Evolutionary conservation across 2,888 invertebrate genomes (phyloP).

Genomic region (Euphydryas editha): DNA sequence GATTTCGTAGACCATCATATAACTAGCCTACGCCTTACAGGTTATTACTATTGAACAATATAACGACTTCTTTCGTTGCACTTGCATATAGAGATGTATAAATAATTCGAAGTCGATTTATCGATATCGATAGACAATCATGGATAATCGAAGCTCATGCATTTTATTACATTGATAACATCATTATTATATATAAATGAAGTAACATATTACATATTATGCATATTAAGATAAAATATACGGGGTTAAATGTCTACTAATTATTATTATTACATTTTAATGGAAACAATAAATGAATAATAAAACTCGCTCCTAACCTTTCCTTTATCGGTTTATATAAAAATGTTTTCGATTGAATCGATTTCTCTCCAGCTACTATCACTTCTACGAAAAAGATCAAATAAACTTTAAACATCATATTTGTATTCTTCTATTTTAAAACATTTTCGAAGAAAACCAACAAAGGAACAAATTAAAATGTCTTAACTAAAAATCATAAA

Average conservation of each 20-base stretch:
- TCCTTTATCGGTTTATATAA: conserved; percentile 52
- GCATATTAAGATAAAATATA: conserved; percentile 64
- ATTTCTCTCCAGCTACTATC: conserved; percentile 41
- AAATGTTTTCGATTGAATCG: conserved; percentile 47
- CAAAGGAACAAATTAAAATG: conserved; percentile 7
- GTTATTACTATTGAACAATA: not conserved
- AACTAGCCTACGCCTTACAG: not conserved
- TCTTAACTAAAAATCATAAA: conserved; percentile 55
- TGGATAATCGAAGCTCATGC: conserved; percentile 68
- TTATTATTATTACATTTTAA: conserved; percentile 57
- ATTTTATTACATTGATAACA: conserved; percentile 59
- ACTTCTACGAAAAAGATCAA: conserved; percentile 39
- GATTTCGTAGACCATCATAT: not conserved
- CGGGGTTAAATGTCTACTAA: conserved; percentile 56
- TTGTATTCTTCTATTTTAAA: conserved; percentile 35
- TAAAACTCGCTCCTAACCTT: conserved; percentile 68
- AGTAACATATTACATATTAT: conserved; percentile 66
- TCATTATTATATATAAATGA: conserved; percentile 57
- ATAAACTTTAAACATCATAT: conserved; percentile 35
- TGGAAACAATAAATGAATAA: conserved; percentile 82
- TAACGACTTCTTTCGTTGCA: conserved; percentile 13
- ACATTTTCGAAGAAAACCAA: conserved; percentile 32
- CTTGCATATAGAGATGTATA: conserved; percentile 26
- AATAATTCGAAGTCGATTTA: conserved; percentile 26
- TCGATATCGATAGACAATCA: conserved; percentile 41